A percentile compares a stretch with the other conserved stretches of the same genome.
These are phyloP conservation scores for Drosophila mauritiana DNA, from an alignment of 1,140 invertebrate genomes.

Conservation along the genomic window DNA sequence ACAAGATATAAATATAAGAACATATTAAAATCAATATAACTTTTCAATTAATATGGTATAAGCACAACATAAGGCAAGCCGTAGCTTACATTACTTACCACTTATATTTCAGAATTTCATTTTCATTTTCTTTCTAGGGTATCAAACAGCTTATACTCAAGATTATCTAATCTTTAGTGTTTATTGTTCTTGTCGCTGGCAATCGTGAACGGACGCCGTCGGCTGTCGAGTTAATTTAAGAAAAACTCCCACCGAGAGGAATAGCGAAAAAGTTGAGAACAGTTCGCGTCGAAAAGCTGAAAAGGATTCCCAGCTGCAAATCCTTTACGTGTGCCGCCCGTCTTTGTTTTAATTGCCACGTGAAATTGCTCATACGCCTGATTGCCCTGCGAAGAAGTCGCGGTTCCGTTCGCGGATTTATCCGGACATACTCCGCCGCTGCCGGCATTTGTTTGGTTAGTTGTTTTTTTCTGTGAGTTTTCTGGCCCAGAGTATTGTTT, in stretches of 20 bases:
- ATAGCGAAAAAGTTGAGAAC: slow-evolving; percentile 31
- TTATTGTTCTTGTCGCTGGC: slow-evolving; percentile 50
- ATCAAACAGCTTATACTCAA: background rate
- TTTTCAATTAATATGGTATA: too few relatives aligned
- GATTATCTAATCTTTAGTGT: slow-evolving; percentile 5
- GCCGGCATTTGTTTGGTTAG: slow-evolving; percentile 42
- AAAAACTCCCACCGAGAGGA: slow-evolving; percentile 48
- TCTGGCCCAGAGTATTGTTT: slow-evolving; percentile 39
- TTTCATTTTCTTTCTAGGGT: background rate
- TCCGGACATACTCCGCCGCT: slow-evolving; percentile 35
- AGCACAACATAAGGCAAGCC: too few relatives aligned
- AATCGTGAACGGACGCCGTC: slow-evolving; percentile 23
- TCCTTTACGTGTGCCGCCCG: slow-evolving; percentile 68
- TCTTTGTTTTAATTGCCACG: slow-evolving; percentile 78
- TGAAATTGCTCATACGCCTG: slow-evolving; percentile 78
- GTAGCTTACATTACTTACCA: too few relatives aligned
- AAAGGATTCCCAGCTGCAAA: slow-evolving; percentile 67
- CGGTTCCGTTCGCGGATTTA: slow-evolving; percentile 31
- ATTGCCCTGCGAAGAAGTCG: slow-evolving; percentile 72
- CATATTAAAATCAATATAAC: too few relatives aligned
- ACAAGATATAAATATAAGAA: too few relatives aligned
- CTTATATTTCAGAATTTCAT: too few relatives aligned
- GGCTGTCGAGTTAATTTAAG: slow-evolving; percentile 62
- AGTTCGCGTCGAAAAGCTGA: slow-evolving; percentile 11
- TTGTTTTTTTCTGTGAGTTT: slow-evolving; percentile 22